Percentiles rank a stretch among this genome's conserved stretches.
Conservation (phyloP, 1,140 invertebrate species). For the Drosophila arizonae region DNA sequence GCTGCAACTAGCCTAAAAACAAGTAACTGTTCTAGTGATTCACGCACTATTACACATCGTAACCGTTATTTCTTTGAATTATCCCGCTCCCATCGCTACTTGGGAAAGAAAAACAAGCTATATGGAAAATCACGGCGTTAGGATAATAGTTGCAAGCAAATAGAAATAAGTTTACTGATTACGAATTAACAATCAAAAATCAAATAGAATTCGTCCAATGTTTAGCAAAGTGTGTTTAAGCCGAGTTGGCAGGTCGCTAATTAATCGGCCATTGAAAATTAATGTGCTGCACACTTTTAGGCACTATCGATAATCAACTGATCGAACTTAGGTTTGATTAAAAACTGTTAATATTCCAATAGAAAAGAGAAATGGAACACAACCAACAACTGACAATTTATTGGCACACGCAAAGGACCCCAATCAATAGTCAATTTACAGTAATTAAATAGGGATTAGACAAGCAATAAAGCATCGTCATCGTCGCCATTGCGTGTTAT, state of each 20-base stretch:
- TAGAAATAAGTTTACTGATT: too few relatives aligned
- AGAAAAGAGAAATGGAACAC: background rate
- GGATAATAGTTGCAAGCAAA: too few relatives aligned
- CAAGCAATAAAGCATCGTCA: background rate
- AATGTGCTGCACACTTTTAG: conserved; percentile 31
- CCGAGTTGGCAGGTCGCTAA: conserved; percentile 15
- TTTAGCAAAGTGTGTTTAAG: background rate
- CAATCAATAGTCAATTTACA: conserved; percentile 18
- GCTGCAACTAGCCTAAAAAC: too few relatives aligned
- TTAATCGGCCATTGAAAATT: background rate
- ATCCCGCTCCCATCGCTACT: background rate
- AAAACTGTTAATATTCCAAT: conserved; percentile 8
- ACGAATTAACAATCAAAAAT: too few relatives aligned
- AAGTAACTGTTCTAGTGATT: too few relatives aligned
- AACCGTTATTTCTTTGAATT: background rate
- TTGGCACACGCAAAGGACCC: conserved; percentile 14
- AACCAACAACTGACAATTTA: background rate
- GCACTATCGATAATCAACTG: conserved; percentile 7
- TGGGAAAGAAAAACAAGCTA: too few relatives aligned
- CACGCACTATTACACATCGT: background rate
- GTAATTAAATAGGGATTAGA: conserved; percentile 26
- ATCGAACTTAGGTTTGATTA: conserved; percentile 6
- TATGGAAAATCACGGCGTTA: too few relatives aligned
- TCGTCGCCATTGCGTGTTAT: conserved; percentile 10
- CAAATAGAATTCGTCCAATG: background rate